Evolutionary conservation across 2,113 vertebrate species (phyloP).

Genomic region (Ptilorrhoa leucosticta): DNA sequence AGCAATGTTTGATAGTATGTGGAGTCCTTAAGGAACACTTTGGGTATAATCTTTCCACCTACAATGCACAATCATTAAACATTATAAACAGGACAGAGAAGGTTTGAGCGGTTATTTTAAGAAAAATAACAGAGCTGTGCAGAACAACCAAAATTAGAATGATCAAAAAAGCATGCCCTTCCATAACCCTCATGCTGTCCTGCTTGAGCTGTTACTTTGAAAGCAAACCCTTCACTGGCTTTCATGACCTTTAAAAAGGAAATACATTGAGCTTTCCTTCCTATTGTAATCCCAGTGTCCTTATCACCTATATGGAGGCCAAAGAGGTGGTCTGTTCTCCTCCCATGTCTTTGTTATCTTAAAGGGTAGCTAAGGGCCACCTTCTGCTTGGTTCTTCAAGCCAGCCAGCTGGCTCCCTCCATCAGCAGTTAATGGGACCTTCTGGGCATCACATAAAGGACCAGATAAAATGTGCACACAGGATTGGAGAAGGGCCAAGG

Average conservation of each 20-base stretch:
- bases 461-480: background rate
- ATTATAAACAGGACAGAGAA: background rate
- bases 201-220: constrained; percentile 3
- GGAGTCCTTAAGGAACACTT: background rate
- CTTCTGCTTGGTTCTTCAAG: background rate
- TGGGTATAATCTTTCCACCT: background rate
- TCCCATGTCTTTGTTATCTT: background rate
- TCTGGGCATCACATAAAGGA: fast-evolving
- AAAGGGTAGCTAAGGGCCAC: background rate
- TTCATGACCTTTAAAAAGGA: constrained; percentile 39
- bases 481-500: background rate
- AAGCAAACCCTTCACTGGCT: background rate
- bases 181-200: background rate
- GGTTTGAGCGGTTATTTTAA: background rate
- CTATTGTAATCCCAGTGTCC: background rate
- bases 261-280: constrained; percentile 29
- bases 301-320: background rate
- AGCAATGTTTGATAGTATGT: background rate
- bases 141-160: background rate
- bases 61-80: background rate
- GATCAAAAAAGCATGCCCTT: background rate
- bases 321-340: background rate
- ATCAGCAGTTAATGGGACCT: background rate
- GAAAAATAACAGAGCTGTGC: background rate
- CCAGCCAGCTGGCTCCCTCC: background rate